Percentiles rank a stretch among this genome's conserved stretches.
Evolutionary conservation across 2,888 invertebrate species (phyloP).

Genomic region (Eupithecia centaureata): DNA sequence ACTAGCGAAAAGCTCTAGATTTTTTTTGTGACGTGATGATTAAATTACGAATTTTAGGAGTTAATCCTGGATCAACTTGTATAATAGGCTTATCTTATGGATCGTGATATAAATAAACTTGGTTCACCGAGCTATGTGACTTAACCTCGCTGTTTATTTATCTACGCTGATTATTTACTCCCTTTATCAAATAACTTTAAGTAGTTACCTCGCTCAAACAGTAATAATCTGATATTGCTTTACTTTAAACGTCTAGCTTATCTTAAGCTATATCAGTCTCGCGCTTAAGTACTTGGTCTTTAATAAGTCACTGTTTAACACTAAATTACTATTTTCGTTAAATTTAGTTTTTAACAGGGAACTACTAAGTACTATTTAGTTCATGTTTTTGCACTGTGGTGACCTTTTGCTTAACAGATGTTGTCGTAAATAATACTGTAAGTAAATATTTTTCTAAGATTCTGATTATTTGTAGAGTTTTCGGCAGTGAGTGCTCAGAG

Average conservation of each 20-base stretch:
- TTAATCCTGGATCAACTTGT: not conserved
- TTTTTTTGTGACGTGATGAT: not conserved
- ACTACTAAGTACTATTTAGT: too few relatives aligned
- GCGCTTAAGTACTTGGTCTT: too few relatives aligned
- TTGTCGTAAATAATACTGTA: too few relatives aligned
- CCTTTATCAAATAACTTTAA: not conserved
- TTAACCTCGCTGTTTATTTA: not conserved
- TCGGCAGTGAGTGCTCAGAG: conserved; percentile 71
- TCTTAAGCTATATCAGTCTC: not conserved
- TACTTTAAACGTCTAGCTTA: not conserved
- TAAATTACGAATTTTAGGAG: not conserved
- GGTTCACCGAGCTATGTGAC: not conserved
- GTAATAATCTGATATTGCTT: not conserved
- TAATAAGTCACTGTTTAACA: too few relatives aligned
- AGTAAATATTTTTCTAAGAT: too few relatives aligned
- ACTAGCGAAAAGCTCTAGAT: not conserved
- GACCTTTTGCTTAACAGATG: too few relatives aligned
- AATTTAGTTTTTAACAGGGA: too few relatives aligned
- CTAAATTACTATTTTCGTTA: too few relatives aligned
- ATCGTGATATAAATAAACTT: not conserved
- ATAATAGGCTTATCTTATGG: not conserved
- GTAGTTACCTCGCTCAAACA: not conserved
- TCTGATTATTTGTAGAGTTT: conserved; percentile 59
- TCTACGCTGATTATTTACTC: too few relatives aligned
- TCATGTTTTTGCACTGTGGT: too few relatives aligned